Evolutionary conservation across 2,113 vertebrate species (phyloP).

Genomic region (Cairina moschata): DNA sequence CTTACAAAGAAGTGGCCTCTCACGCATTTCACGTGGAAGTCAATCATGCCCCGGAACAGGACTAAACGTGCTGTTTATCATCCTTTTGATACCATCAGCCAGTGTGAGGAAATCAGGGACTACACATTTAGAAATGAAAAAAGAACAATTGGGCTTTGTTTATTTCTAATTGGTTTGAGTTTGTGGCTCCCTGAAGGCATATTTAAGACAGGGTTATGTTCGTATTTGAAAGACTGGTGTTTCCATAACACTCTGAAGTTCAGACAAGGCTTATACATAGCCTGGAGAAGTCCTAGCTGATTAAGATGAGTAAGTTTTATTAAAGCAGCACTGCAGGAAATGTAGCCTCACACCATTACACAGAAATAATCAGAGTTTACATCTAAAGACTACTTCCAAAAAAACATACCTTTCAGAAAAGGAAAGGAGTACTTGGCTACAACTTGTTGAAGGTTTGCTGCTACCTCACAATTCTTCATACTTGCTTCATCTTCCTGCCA

Average conservation of each 20-base stretch:
- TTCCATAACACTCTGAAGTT: neutral
- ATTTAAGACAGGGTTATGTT: neutral
- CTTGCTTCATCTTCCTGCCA: neutral
- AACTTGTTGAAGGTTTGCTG: neutral
- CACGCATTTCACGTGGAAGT: rapidly evolving
- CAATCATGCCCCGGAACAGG: neutral
- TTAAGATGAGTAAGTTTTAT: neutral
- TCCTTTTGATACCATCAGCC: neutral
- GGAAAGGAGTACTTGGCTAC: neutral
- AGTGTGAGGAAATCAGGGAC: neutral
- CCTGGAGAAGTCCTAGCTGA: neutral
- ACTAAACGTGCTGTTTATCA: neutral
- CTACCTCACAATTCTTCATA: neutral
- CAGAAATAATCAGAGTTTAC: neutral
- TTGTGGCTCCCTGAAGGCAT: neutral
- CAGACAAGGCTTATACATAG: neutral
- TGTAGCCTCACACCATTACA: neutral
- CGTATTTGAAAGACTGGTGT: neutral
- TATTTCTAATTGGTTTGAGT: neutral
- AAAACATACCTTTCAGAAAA: neutral
- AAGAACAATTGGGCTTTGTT: neutral
- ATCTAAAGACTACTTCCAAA: neutral
- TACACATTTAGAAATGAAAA: neutral
- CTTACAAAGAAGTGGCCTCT: neutral
- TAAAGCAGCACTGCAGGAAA: neutral